Base-by-base conservation (phyloP, 2,888 invertebrate genomes). In the Tenthredo amoena region DNA sequence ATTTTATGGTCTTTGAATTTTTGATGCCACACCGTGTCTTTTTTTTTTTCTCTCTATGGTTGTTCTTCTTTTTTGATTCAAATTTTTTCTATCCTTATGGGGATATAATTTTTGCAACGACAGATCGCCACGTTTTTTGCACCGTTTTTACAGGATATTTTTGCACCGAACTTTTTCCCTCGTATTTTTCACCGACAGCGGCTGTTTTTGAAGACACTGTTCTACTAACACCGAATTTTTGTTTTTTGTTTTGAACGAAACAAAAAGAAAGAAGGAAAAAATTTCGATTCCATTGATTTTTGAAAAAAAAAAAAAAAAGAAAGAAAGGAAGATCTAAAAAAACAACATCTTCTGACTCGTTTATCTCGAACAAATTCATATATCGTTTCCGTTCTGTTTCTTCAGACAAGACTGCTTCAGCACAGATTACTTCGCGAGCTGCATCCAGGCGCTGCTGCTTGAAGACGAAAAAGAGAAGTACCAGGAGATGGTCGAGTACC, bases 381-480 rank as follows among this genome's bases (percentile, higher is more conserved):
- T 65, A 72, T 40, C 31, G n/a, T 79, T 77, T 84, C 79, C 87
- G 86, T 88, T 90, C 90, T 90, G 88, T 86, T 89, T 92, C 94
- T 95, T 68, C 95, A 97, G 97, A 95, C 95, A 96, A 93, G 95
- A 96, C 94, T 97, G 97, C 95, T 97, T 97, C 95, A 96, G 96
- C 93, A 96, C 96, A 94, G 95, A 96, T 94, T 97, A 96, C 95
- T 97, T 97, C 95, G 96, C 96, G 95, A 97, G 97, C 94, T 97
- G 97, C 95, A 95, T 97, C 95, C 96, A 97, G 95, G 96, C 96
- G 94, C 95, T 97, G 94, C 95, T 96, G 94, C 95, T 97, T 94
- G 95, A 95, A 93, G 96, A 97, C 94, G 97, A 97, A 94, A 96
- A 96, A 94, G 96, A 96, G 93, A 96, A 96, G 94, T 96, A 96